Evolutionary conservation across 2,113 vertebrate genomes (phyloP).

Genomic region (Brachionichthys hirsutus): DNA sequence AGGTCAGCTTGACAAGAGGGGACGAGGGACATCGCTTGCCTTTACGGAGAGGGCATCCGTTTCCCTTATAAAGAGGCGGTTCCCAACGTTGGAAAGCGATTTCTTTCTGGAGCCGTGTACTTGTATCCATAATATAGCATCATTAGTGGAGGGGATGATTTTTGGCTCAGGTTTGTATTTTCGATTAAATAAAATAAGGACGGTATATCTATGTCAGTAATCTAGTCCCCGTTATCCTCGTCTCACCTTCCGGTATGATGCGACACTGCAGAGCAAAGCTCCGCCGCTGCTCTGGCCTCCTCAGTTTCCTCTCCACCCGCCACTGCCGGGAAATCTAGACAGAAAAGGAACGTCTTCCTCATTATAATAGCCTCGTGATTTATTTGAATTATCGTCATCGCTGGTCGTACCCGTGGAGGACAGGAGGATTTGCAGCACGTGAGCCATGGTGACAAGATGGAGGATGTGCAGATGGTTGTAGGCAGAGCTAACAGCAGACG

Average conservation of each 20-base stretch:
- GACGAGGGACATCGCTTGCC: too few species aligned
- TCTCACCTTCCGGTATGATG: slow-evolving; percentile 82
- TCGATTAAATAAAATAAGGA: too few species aligned
- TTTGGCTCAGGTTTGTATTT: too few species aligned
- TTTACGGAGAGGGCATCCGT: background rate
- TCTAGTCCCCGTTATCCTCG: too few species aligned
- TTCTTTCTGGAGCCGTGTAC: too few species aligned
- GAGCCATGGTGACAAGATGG: slow-evolving; percentile 92
- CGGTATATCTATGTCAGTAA: too few species aligned
- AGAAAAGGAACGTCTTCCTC: background rate
- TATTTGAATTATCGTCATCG: background rate
- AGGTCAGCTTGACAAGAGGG: too few species aligned
- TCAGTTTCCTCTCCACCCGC: slow-evolving; percentile 79
- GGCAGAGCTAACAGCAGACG: slow-evolving; percentile 87
- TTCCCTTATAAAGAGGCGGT: background rate
- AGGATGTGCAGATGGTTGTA: slow-evolving; percentile 94
- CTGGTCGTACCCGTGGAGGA: slow-evolving; percentile 72
- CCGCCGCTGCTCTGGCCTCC: slow-evolving; percentile 81
- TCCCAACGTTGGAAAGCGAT: too few species aligned
- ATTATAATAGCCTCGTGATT: background rate
- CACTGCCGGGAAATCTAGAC: slow-evolving; percentile 75
- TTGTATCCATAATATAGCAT: too few species aligned
- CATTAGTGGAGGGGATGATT: too few species aligned
- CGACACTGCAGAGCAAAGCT: slow-evolving; percentile 79
- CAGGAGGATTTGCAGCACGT: slow-evolving; percentile 88